Evolutionary conservation across 2,888 invertebrate genomes (phyloP), one percentile per base, ranked within the genome.

Genomic region (Drosophila kanekoi): DNA sequence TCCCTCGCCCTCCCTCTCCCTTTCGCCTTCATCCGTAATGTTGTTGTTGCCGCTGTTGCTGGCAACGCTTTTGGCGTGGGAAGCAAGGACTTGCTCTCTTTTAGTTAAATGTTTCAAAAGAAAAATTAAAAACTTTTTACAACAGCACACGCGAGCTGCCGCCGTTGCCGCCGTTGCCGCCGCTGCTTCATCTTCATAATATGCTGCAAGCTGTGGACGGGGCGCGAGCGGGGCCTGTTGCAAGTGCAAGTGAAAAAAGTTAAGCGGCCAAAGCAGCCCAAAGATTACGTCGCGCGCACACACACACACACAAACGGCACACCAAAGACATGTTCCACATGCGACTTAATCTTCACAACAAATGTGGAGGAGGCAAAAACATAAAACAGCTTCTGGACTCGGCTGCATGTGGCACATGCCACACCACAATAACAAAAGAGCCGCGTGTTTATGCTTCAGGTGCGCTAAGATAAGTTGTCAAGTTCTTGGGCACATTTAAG

Each of bases 101-200:
- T 89, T 85, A 87, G 84, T 84, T 85, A 84, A 89, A 89, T 84
- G 87, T 84, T 89, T 87, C 85, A 87, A 84, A 84, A 84, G 87
- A 89, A 87, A 89, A 84, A 84, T 87, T 84, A 89, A 89, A 84
- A 89, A 89, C 87, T 84, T 89, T 87, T 81, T 79, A 89, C 87
- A 84, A 79, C 89, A 81, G 76, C 73, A 71, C 72, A 82, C 66
- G 84, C 80, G 81, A 41, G 73, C 72, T 67, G 73, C 58, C 44
- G 56, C 60, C 48, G 40, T 44, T 47, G 45, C 59, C 60, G 41
- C 43, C 37, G 11, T 14, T 47, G 53, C 18, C 47, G 41, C 11
- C 61, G 38, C 45, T 61, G 33, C 45, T 59, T 53, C 60, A 54
- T 65, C 56, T 45, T 57, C 79, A 76, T 79, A 82, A 79, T 79